Conservation (phyloP, 2,888 invertebrate genomes). For the Clitarchus hookeri region DNA sequence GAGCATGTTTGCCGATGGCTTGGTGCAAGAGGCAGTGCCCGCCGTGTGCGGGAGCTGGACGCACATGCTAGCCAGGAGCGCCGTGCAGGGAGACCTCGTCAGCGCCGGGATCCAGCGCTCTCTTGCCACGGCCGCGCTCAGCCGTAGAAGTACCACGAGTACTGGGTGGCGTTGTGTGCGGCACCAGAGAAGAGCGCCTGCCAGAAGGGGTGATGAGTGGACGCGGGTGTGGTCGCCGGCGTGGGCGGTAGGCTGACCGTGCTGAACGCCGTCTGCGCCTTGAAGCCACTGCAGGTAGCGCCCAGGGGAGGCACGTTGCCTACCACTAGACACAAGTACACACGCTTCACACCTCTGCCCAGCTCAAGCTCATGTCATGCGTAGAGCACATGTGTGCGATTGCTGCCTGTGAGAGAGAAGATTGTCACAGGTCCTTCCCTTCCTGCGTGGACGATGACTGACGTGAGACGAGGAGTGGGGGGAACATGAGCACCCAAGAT, state of each 20-base stretch:
- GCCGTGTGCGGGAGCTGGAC: too few species aligned
- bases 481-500: too few species aligned
- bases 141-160: slow-evolving; percentile 18
- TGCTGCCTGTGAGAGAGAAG: too few species aligned
- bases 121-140: background rate
- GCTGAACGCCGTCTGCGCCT: background rate
- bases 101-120: background rate
- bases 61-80: too few species aligned
- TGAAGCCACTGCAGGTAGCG: background rate
- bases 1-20: too few species aligned
- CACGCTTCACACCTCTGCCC: too few species aligned
- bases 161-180: background rate
- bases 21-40: too few species aligned
- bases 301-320: background rate
- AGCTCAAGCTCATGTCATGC: too few species aligned
- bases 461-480: too few species aligned
- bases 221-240: background rate
- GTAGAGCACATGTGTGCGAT: too few species aligned
- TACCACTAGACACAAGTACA: background rate
- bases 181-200: background rate
- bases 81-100: background rate
- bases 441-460: too few species aligned
- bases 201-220: background rate
- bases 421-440: too few species aligned
- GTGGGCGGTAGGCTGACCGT: background rate